phyloP scores from a whole-genome alignment of 2,888 invertebrate species.

The Gonocerus acuteangulatus region DNA sequence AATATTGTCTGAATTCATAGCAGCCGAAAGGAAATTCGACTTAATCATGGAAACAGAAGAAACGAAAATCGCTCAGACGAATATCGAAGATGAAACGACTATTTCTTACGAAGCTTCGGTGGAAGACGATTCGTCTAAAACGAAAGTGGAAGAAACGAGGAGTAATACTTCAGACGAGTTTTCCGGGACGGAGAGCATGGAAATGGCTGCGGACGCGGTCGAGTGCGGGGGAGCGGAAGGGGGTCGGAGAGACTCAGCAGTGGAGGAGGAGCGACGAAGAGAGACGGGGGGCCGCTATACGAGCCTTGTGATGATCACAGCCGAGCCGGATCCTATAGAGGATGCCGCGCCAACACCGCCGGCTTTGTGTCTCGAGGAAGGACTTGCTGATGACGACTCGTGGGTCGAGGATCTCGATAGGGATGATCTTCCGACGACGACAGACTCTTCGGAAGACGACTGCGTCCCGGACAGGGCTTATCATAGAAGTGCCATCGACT shows the following conservation, averaged over 20 bases:
- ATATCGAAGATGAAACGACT: not conserved
- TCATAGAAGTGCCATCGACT: constrained; percentile 74
- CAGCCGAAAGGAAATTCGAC: constrained; percentile 26
- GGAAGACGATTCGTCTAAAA: constrained; percentile 20
- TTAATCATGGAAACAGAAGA: constrained; percentile 14
- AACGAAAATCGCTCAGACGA: not conserved
- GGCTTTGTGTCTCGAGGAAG: constrained; percentile 67
- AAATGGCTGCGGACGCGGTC: constrained; percentile 37
- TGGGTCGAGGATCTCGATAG: constrained; percentile 79
- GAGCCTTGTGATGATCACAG: constrained; percentile 85
- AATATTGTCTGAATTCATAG: constrained; percentile 31
- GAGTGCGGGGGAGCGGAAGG: constrained; percentile 32
- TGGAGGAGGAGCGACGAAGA: constrained; percentile 35
- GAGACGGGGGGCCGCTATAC: constrained; percentile 57
- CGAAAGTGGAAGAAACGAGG: constrained; percentile 44
- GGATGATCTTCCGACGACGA: constrained; percentile 43
- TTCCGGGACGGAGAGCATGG: constrained; percentile 41
- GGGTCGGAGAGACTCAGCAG: constrained; percentile 30
- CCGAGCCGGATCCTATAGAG: constrained; percentile 51
- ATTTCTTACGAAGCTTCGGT: not conserved
- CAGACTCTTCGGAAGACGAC: constrained; percentile 48
- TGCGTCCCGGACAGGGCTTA: constrained; percentile 62
- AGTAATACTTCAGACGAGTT: constrained; percentile 40
- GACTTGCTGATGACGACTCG: constrained; percentile 80
- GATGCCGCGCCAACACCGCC: constrained; percentile 54